phyloP scores from a whole-genome alignment of 2,113 vertebrate species.

The Pelvicachromis taeniatus region DNA sequence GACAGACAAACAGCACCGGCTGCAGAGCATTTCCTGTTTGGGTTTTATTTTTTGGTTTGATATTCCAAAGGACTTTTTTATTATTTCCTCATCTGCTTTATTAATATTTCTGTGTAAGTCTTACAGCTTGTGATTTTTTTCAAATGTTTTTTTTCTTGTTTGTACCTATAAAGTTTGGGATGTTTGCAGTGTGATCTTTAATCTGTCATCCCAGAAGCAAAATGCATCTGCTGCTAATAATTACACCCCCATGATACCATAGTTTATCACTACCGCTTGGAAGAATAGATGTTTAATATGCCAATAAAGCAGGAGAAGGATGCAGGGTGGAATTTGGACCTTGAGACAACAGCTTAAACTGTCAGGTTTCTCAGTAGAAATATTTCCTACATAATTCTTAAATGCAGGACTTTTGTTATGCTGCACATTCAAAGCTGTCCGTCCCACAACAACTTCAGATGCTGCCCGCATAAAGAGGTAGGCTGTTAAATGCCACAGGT shows the following conservation, averaged over 20 bases:
- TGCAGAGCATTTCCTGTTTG: background rate
- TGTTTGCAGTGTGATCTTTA: background rate
- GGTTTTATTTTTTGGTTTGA: background rate
- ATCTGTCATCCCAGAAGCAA: background rate
- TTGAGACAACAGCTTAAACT: background rate
- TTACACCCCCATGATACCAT: background rate
- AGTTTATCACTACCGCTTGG: background rate
- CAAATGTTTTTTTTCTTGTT: background rate
- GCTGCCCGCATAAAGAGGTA: background rate
- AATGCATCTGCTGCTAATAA: background rate
- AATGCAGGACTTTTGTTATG: background rate
- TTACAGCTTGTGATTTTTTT: background rate
- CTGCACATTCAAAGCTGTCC: background rate
- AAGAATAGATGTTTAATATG: background rate
- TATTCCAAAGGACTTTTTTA: background rate
- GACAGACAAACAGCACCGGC: background rate
- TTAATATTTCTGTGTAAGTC: background rate
- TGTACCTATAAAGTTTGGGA: background rate
- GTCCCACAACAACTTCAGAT: background rate
- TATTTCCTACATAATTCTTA: background rate
- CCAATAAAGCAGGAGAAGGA: background rate
- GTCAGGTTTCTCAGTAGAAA: background rate
- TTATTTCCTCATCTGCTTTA: background rate
- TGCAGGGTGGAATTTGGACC: background rate
- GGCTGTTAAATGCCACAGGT: background rate